Evolutionary conservation across 2,113 vertebrate species (phyloP).

Genomic region (Chiloscyllium plagiosum): DNA sequence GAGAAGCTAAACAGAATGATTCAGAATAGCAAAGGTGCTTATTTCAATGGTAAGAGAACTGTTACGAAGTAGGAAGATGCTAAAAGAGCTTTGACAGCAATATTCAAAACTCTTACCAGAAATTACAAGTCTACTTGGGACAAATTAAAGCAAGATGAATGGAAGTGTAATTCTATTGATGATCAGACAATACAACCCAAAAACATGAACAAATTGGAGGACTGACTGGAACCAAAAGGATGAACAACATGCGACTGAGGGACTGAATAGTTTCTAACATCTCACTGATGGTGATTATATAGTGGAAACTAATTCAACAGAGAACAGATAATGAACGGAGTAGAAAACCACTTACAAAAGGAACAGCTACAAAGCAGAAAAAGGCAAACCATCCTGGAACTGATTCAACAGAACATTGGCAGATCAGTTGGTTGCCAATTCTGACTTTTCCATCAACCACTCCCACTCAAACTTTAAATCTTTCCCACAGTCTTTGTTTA

Average conservation of each 20-base stretch:
- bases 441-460: background rate
- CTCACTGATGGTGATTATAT: background rate
- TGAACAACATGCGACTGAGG: background rate
- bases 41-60: background rate
- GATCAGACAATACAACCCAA: background rate
- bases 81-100: constrained; percentile 22
- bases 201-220: background rate
- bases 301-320: background rate
- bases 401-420: background rate
- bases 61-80: background rate
- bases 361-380: background rate
- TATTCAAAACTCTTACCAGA: background rate
- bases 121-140: background rate
- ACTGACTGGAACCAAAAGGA: background rate
- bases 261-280: background rate
- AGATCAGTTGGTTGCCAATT: background rate
- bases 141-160: background rate
- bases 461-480: background rate
- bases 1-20: background rate
- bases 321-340: background rate
- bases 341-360: background rate
- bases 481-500: background rate
- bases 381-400: background rate
- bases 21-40: background rate
- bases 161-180: background rate